phyloP scores from a whole-genome alignment of 2,113 vertebrate species.

The Oplegnathus fasciatus region DNA sequence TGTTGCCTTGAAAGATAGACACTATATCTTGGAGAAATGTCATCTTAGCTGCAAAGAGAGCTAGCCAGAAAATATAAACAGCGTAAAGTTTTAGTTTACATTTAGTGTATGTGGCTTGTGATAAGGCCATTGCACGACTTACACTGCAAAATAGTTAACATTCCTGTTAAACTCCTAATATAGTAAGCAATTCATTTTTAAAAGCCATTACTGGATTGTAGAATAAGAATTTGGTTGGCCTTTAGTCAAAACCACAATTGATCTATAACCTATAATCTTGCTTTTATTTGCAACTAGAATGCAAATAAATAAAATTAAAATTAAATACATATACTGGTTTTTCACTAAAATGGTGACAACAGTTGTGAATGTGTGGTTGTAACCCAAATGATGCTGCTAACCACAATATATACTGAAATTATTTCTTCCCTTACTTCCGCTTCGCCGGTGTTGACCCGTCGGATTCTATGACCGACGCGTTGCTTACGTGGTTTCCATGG shows the following conservation, averaged over 20 bases:
- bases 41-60: constrained; percentile 13
- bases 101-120: neutral
- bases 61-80: constrained; percentile 32
- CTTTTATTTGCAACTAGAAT: neutral
- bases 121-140: neutral
- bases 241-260: neutral
- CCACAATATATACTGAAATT: neutral
- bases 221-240: neutral
- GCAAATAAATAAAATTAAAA: neutral
- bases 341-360: neutral
- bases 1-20: constrained; percentile 49
- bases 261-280: no score
- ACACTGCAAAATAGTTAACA: constrained; percentile 1
- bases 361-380: neutral
- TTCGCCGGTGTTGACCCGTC: neutral
- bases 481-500: constrained; percentile 62
- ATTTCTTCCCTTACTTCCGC: neutral
- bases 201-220: neutral
- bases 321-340: neutral
- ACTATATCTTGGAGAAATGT: constrained; percentile 47
- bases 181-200: neutral
- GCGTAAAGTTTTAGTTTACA: neutral
- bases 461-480: neutral
- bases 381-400: neutral
- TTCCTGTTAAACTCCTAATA: neutral